These are phyloP conservation scores for Poecilia velifera DNA, from an alignment of 2,797 vertebrate species.

Conservation along the genomic window DNA sequence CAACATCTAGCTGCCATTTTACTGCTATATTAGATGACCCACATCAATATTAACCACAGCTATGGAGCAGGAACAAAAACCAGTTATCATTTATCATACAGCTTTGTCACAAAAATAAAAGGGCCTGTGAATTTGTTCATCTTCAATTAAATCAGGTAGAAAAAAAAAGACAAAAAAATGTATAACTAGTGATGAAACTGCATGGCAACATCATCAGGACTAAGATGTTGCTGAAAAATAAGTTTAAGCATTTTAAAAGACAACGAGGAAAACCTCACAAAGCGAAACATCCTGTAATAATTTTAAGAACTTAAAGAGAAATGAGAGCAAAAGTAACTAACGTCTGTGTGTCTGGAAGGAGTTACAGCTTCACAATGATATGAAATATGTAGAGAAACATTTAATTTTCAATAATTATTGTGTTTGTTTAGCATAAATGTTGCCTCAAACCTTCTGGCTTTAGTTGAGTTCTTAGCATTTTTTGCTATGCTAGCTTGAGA, in stretches of 20 bases:
- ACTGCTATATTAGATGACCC: constrained; percentile 17
- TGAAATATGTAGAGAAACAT: no score
- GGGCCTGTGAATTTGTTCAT: constrained; percentile 40
- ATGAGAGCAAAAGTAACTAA: neutral
- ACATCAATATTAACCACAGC: constrained; percentile 13
- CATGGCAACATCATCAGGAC: no score
- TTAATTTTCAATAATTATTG: no score
- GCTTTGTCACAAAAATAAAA: constrained; percentile 51
- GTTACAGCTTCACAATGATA: no score
- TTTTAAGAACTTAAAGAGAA: neutral
- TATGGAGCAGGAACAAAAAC: constrained; percentile 4
- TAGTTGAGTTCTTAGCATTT: no score
- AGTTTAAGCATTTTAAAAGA: no score
- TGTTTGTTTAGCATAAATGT: no score
- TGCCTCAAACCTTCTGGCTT: no score
- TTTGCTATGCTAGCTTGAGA: no score
- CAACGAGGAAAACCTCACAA: neutral
- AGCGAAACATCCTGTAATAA: neutral
- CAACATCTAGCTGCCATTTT: constrained; percentile 3
- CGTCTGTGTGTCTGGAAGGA: neutral
- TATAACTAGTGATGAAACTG: no score
- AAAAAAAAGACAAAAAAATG: neutral
- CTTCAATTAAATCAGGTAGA: constrained; percentile 59
- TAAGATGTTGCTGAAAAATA: no score
- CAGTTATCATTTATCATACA: constrained; percentile 41